These are phyloP conservation scores for Elgaria multicarinata DNA, from an alignment of 2,113 vertebrate genomes.

Conservation along the genomic window DNA sequence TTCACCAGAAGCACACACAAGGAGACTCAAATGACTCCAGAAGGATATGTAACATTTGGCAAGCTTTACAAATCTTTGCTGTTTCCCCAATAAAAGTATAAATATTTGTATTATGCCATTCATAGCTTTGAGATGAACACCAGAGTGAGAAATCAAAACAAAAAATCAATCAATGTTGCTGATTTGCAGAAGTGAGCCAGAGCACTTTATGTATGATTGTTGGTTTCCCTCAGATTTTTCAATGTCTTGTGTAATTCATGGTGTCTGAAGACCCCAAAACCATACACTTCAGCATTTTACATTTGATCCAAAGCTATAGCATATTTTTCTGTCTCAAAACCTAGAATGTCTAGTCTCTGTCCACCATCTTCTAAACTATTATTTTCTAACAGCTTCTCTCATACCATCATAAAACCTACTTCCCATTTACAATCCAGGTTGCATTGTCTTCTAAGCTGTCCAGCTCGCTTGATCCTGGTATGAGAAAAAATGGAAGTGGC, in stretches of 20 bases:
- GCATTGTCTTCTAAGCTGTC: background rate
- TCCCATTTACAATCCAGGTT: background rate
- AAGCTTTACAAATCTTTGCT: conserved; percentile 52
- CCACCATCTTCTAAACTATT: background rate
- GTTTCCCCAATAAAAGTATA: conserved; percentile 48
- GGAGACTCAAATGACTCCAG: conserved; percentile 50
- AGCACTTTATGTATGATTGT: conserved; percentile 29
- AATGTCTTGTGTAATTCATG: background rate
- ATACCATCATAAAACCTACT: background rate
- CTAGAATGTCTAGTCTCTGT: background rate
- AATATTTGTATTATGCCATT: conserved; percentile 55
- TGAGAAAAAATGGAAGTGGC: background rate
- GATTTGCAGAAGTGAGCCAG: background rate
- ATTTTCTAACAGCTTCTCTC: background rate
- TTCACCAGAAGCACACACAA: conserved; percentile 47
- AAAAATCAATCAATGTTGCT: conserved; percentile 38
- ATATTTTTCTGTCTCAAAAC: too few relatives aligned
- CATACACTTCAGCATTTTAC: background rate
- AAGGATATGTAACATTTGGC: conserved; percentile 47
- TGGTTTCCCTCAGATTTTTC: conserved; percentile 41
- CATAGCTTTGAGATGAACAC: conserved; percentile 42
- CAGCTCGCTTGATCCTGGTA: background rate
- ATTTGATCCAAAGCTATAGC: background rate
- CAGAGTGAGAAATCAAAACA: conserved; percentile 50
- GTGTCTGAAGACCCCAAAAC: background rate